Conservation (phyloP, 2,888 invertebrate genomes). For the Chaetoderma sp. region DNA sequence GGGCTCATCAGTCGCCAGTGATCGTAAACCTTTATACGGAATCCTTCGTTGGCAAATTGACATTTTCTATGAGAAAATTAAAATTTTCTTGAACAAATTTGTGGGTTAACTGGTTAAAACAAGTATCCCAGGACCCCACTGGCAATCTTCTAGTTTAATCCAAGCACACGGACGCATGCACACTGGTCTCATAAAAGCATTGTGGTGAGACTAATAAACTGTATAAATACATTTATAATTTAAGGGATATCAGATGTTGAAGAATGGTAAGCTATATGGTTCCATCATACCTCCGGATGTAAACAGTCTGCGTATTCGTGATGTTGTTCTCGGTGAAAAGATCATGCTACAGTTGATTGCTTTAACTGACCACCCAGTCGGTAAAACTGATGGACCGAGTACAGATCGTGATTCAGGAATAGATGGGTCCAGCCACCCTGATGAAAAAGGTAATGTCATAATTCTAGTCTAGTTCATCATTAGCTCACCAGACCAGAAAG, state of each 20-base stretch:
- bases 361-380: conserved; percentile 67
- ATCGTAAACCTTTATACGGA: too few species aligned
- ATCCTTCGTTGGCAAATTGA: too few species aligned
- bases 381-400: conserved; percentile 41
- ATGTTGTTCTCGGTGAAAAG: conserved; percentile 65
- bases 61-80: too few species aligned
- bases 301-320: conserved; percentile 62
- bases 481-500: too few species aligned
- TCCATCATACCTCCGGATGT: conserved; percentile 66
- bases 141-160: too few species aligned
- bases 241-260: conserved; percentile 69
- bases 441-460: conserved; percentile 31
- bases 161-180: too few species aligned
- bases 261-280: conserved; percentile 66
- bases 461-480: background rate
- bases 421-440: conserved; percentile 39
- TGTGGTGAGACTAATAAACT: too few species aligned
- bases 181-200: too few species aligned
- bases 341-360: conserved; percentile 66
- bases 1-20: too few species aligned
- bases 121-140: too few species aligned
- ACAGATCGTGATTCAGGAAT: conserved; percentile 47
- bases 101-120: too few species aligned
- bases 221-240: conserved; percentile 16
- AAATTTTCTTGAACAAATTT: too few species aligned